phyloP scores from a whole-genome alignment of 2,113 vertebrate genomes.

The Nettapus auritus region DNA sequence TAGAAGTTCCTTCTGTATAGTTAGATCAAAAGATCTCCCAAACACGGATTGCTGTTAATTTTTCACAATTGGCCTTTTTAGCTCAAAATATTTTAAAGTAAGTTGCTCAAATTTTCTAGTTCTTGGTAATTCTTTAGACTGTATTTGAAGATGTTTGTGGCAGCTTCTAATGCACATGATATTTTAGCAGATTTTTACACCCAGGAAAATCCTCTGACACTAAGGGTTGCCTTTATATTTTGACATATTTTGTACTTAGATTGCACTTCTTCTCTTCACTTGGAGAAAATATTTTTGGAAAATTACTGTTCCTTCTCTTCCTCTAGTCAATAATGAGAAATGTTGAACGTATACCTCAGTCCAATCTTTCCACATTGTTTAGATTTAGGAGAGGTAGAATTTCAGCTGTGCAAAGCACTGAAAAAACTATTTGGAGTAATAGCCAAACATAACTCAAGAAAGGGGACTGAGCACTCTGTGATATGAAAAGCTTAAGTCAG shows the following conservation, averaged over 20 bases:
- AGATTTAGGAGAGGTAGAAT: not conserved
- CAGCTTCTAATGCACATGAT: not conserved
- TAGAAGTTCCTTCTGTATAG: not conserved
- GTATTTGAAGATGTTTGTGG: not conserved
- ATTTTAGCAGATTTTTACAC: not conserved
- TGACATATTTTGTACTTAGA: not conserved
- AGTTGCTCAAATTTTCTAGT: not conserved
- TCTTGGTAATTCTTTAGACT: not conserved
- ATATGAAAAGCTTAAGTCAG: not conserved
- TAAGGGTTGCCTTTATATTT: not conserved
- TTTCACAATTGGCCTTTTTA: not conserved
- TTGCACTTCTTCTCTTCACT: not conserved
- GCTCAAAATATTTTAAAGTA: not conserved
- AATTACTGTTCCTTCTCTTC: fast-evolving
- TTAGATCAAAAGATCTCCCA: not conserved
- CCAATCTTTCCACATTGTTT: not conserved
- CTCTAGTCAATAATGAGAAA: not conserved
- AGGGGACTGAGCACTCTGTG: not conserved
- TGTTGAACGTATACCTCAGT: not conserved
- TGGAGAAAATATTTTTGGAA: not conserved
- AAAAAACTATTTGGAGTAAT: not conserved
- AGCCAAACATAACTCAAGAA: not conserved
- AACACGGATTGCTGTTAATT: not conserved
- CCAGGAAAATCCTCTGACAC: not conserved
- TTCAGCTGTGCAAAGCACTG: not conserved